Percentiles rank a stretch among this genome's conserved stretches.
These are phyloP conservation scores for Alviniconcha marisindica DNA, from an alignment of 1,140 invertebrate genomes.

Conservation along the genomic window DNA sequence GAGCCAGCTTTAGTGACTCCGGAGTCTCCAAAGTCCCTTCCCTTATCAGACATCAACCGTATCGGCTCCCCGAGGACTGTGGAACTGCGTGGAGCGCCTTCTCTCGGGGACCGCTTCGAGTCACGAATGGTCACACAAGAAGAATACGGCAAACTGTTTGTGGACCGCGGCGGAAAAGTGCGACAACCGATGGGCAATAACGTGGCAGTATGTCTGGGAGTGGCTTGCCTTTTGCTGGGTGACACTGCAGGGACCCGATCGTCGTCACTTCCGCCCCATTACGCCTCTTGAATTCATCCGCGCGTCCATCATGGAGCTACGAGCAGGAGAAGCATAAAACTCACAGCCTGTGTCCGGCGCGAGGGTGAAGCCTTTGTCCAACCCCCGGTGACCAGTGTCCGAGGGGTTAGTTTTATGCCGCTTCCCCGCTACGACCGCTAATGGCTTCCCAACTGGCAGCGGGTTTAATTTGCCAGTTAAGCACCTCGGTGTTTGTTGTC, in stretches of 20 bases:
- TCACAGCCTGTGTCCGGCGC: conserved; percentile 1
- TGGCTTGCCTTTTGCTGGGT: background rate
- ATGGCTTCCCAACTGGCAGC: background rate
- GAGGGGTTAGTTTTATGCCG: conserved; percentile 22
- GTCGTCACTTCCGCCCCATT: conserved; percentile 22
- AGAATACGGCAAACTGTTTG: background rate
- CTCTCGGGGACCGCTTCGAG: background rate
- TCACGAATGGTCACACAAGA: background rate
- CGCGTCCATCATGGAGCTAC: conserved; percentile 26
- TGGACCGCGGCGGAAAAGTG: background rate
- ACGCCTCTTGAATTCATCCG: background rate
- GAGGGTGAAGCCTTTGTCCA: background rate
- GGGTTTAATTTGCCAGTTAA: conserved; percentile 8
- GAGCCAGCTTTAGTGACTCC: background rate
- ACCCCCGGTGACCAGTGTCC: background rate
- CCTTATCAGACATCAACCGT: background rate
- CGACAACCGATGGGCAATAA: background rate
- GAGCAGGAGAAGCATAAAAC: background rate
- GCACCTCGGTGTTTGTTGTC: conserved; percentile 14
- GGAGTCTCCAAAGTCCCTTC: background rate
- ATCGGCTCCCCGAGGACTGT: background rate
- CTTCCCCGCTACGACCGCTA: background rate
- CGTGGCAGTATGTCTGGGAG: background rate
- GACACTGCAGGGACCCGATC: background rate
- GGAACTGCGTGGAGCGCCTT: background rate